Evolutionary conservation across 2,113 vertebrate species (phyloP).

Genomic region (Rhagologus leucostigma): DNA sequence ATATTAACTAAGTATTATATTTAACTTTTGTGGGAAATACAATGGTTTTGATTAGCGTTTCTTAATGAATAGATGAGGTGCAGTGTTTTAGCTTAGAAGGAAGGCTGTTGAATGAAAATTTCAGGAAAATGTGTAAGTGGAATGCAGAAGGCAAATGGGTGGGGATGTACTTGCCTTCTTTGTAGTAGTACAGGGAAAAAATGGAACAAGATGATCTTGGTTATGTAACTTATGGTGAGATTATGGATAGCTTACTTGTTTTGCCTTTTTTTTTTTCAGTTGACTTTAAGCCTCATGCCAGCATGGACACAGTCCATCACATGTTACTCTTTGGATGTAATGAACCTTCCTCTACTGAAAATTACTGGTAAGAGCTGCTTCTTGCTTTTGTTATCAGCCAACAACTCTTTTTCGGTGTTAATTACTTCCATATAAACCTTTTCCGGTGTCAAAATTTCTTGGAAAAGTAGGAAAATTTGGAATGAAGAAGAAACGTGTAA

Average conservation of each 20-base stretch:
- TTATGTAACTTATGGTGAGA: neutral
- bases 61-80: neutral
- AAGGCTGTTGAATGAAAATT: neutral
- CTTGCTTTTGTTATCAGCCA: neutral
- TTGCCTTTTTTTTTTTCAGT: constrained; percentile 75
- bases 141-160: neutral
- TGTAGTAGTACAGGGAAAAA: neutral
- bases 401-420: neutral
- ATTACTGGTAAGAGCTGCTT: constrained; percentile 83
- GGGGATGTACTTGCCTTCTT: neutral
- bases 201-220: neutral
- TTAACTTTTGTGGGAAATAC: neutral
- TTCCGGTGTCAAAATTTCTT: neutral
- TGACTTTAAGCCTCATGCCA: constrained; percentile 93
- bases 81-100: neutral
- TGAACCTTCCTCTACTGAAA: constrained; percentile 81
- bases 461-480: neutral
- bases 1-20: neutral
- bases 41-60: neutral
- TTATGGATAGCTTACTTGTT: neutral
- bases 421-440: neutral
- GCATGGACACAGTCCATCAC: constrained; percentile 95
- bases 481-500: neutral
- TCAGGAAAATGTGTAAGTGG: neutral
- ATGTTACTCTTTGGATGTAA: constrained; percentile 95